phyloP scores from a whole-genome alignment of 2,113 vertebrate genomes.

The Elephas maximus region DNA sequence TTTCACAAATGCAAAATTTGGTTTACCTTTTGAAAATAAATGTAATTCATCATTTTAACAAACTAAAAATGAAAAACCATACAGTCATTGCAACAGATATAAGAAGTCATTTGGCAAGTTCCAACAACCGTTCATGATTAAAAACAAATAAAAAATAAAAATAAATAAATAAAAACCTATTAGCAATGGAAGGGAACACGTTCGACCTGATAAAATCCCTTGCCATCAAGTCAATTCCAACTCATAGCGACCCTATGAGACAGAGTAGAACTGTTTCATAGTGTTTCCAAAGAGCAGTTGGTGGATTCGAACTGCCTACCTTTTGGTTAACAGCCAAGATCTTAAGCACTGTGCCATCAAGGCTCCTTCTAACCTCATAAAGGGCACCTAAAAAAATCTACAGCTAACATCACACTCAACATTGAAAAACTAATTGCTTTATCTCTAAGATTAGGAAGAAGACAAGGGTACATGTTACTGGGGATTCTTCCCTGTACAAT shows the following conservation, averaged over 20 bases:
- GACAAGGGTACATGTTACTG: neutral
- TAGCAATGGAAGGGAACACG: neutral
- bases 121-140: neutral
- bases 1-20: neutral
- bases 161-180: neutral
- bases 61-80: no score
- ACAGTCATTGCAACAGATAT: neutral
- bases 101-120: slow-evolving; percentile 6
- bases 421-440: neutral
- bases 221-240: no score
- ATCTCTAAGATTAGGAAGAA: slow-evolving; percentile 1
- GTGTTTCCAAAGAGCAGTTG: no score
- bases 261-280: no score
- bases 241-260: no score
- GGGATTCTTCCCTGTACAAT: neutral
- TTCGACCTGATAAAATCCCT: neutral
- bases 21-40: neutral
- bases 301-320: no score
- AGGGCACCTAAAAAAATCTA: neutral
- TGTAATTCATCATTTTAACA: no score
- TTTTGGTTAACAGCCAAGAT: no score
- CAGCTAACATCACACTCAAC: neutral
- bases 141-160: neutral
- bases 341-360: no score
- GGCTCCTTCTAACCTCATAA: no score